These are phyloP conservation scores for Spilarctia lutea DNA, from an alignment of 2,888 invertebrate species.

Conservation along the genomic window DNA sequence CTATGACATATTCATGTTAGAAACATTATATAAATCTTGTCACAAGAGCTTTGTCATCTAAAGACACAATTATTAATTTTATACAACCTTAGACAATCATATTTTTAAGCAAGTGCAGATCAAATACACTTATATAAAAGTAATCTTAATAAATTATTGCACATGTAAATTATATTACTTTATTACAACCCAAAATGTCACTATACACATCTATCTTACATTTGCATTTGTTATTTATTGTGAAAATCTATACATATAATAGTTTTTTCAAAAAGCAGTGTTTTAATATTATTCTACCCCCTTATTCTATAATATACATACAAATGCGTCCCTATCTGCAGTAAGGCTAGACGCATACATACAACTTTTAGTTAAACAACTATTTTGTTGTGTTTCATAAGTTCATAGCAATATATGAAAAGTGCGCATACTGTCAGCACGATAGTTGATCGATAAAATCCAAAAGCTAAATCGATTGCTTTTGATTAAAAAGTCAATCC, in stretches of 20 bases:
- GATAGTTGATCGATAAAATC: no score
- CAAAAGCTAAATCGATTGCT: no score
- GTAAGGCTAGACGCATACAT: no score
- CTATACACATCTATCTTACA: neutral
- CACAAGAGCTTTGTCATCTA: conserved; percentile 9
- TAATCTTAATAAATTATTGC: conserved; percentile 36
- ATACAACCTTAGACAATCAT: conserved; percentile 5
- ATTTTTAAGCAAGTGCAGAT: conserved; percentile 14
- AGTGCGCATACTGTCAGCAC: no score
- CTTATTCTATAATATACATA: neutral
- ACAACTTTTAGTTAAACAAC: no score
- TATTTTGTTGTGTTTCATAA: no score
- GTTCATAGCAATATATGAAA: no score
- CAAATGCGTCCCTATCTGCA: neutral
- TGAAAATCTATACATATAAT: neutral
- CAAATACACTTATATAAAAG: conserved; percentile 24
- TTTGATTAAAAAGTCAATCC: no score
- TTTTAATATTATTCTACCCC: neutral
- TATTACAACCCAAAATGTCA: neutral
- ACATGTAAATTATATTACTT: conserved; percentile 32
- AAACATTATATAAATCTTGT: conserved; percentile 7
- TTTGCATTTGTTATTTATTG: neutral
- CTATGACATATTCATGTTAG: conserved; percentile 5
- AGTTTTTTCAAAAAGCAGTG: neutral
- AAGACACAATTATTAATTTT: neutral